Evolutionary conservation across 1,140 invertebrate genomes (phyloP), one percentile per base, ranked within the genome.

Genomic region (Yoshiicerus persimilis): DNA sequence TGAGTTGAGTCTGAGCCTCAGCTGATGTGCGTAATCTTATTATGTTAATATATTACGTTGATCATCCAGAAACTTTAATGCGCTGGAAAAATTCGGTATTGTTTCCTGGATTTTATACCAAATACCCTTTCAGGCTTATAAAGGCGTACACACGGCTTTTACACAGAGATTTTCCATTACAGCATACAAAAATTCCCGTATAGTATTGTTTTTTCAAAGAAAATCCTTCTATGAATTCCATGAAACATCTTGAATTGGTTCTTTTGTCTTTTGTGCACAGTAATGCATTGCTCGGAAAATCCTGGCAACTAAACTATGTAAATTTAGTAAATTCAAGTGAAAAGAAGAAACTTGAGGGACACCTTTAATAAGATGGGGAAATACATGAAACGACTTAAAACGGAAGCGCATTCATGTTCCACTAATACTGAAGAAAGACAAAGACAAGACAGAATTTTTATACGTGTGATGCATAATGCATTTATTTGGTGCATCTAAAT

Each of bases 1-100:
- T 32, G 23, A 32, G 23, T 56, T 56, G 47, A 56, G 47, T 4
- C n/a, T 56, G 47, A 56, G 47, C 47, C 47, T 56, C 16, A 56
- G 47, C 47, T 56, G 47, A 56, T 56, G 47, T n/a, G 47, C 47
- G 39, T 84, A 84, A 84, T 84, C 83, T 84, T 84, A 84, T 84
- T 84, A 84, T 84, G 41, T 84, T 84, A 84, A 84, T 84, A 84
- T 84, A 84, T 84, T 84, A 84, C 83, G 83, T 41, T 84, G 38
- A 84, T 84, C 83, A 84, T 84, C 47, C 83, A 84, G 38, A 84
- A 84, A 84, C 23, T 84, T 84, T 47, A 84, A 84, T 84, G 83
- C 30, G 30, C 25, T 47, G 83, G 83, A 84, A 84, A 84, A 84
- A 80, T 80, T 80, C 32, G 38, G 38, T 80, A 80, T 23, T 80